Percentiles rank a stretch among this genome's conserved stretches.
phyloP scores from a whole-genome alignment of 2,113 vertebrate species.

The Phodopus roborovskii region DNA sequence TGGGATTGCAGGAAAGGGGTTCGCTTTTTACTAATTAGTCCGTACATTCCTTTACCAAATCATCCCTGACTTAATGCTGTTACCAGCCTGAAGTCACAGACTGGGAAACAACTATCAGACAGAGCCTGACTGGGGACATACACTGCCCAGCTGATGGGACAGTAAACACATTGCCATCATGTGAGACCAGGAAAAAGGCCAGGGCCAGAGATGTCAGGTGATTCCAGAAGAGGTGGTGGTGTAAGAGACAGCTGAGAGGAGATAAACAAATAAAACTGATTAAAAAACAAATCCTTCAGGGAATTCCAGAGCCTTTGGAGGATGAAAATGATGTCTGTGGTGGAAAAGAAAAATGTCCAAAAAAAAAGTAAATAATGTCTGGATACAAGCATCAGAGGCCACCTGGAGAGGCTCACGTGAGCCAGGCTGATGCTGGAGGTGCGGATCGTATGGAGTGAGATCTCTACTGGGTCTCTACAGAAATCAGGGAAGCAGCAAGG shows the following conservation, averaged over 20 bases:
- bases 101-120: neutral
- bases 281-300: neutral
- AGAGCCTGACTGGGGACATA: neutral
- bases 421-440: neutral
- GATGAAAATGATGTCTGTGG: neutral
- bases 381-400: neutral
- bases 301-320: neutral
- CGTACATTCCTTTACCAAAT: neutral
- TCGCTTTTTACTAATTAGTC: neutral
- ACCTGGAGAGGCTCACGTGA: neutral
- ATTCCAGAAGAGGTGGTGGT: neutral
- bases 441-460: neutral
- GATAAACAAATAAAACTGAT: neutral
- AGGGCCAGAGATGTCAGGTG: neutral
- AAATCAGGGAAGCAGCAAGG: neutral
- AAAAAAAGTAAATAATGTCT: neutral
- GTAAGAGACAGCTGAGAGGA: neutral
- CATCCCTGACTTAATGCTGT: neutral
- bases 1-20: neutral
- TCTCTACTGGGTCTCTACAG: neutral
- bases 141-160: too few species aligned
- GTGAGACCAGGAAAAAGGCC: neutral
- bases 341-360: neutral
- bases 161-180: neutral
- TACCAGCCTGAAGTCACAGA: neutral